Base-by-base conservation (phyloP, 2,113 vertebrate species). In the Datnioides undecimradiatus region DNA sequence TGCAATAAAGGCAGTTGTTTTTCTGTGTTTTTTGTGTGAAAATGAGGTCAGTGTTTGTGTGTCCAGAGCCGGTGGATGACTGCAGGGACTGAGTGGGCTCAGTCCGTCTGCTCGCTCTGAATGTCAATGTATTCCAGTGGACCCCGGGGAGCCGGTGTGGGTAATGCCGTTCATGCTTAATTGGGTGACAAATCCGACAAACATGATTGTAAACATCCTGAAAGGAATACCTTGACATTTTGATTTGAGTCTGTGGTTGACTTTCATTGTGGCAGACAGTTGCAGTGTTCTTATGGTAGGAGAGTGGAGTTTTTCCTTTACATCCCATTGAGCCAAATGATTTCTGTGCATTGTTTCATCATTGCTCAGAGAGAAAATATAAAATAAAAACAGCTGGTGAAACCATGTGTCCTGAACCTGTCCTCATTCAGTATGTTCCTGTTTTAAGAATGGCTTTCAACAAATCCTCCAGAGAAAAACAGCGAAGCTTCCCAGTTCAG, bases 131-230 rank as follows among this genome's bases (percentile, higher is more conserved):
- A 84, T 86, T 87, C 88, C 60, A 49, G 66, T 21, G 13, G 79
- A 80, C 66, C 87, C 55, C 46, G 7, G 88, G 84, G 86, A 87
- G 45, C 33, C 36, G 8, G 27, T 5, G 41, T 68, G 25, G 60
- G 58, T 79, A 76, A 80, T 71, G 78, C 65, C 11, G 82, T 78
- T 88, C 88, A 77, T 51, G 69, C 82, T 87, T 88, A 90, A 91
- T 91, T 90, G 86, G 84, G 73, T 88, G 88, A 87, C 86, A 86
- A 90, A 91, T 88, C 80, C 69, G 9, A 70, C 82, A 80, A 84
- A 88, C 90, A 88, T 85, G 88, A 91, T 88, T 91, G 88, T 90
- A 87, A 88, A 88, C 90, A 87, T 85, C 75, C 80, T 87, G 80
- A 88, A 86, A 90, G 82, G 57, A 70, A 87, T 66, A 82, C 80